Percentiles rank a stretch among this genome's conserved stretches.
Conservation (phyloP, 2,797 vertebrate species). For the Liparis tanakae region DNA sequence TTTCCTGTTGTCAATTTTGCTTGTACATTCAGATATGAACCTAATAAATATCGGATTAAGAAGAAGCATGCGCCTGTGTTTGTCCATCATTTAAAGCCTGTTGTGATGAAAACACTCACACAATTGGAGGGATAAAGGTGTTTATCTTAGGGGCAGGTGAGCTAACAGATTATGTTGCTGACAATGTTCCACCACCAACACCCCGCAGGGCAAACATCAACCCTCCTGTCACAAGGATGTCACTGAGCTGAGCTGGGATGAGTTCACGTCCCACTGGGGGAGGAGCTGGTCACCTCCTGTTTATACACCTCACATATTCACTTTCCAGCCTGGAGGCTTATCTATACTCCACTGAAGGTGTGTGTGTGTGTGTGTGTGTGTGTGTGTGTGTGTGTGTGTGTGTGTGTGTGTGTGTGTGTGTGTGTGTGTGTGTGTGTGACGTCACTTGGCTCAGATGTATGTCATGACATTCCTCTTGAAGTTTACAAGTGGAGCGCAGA, state of each 20-base stretch:
- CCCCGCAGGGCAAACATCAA: conserved; percentile 42
- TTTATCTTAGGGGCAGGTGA: conserved; percentile 68
- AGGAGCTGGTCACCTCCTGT: conserved; percentile 15
- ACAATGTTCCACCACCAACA: conserved; percentile 6
- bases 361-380: conserved; percentile 26
- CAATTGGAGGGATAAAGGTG: conserved; percentile 28
- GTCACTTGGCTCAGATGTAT: conserved; percentile 34
- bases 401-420: conserved; percentile 25
- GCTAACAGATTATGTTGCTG: conserved; percentile 52
- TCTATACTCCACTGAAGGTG: conserved; percentile 17
- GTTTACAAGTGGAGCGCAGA: conserved; percentile 12
- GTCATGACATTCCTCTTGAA: conserved; percentile 50
- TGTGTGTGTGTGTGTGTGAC: conserved; percentile 21
- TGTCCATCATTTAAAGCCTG: conserved; percentile 21
- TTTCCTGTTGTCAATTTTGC: conserved; percentile 87
- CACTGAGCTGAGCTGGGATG: conserved; percentile 33
- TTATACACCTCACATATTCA: conserved; percentile 27
- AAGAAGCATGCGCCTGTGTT: conserved; percentile 41
- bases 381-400: conserved; percentile 31
- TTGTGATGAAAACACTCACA: conserved; percentile 23
- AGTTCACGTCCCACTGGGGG: conserved; percentile 15
- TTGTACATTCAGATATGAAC: conserved; percentile 88
- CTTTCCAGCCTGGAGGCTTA: conserved; percentile 15
- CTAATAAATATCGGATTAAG: conserved; percentile 82
- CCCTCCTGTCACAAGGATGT: conserved; percentile 29